Conservation (phyloP, 2,888 invertebrate genomes). For the Epirrita christyi region DNA sequence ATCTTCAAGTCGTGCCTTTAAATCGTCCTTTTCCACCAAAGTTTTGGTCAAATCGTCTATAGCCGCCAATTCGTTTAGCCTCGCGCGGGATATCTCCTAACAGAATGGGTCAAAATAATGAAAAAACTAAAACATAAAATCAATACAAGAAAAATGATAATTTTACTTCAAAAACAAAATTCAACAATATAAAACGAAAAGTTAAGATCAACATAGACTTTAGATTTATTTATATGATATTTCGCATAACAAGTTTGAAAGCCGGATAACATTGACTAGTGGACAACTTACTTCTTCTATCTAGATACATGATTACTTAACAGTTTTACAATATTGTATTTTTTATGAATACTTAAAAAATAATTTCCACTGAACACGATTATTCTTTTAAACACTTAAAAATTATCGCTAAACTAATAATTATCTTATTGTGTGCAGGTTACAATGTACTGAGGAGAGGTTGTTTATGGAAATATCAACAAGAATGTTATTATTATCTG, state of each 20-base stretch:
- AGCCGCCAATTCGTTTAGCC: slow-evolving; percentile 68
- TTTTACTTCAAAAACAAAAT: slow-evolving; percentile 72
- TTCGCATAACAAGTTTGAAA: slow-evolving; percentile 76
- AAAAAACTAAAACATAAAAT: slow-evolving; percentile 39
- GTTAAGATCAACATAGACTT: slow-evolving; percentile 69
- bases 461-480: slow-evolving; percentile 61
- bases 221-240: slow-evolving; percentile 45
- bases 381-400: slow-evolving; percentile 78
- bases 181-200: slow-evolving; percentile 72
- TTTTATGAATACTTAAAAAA: slow-evolving; percentile 75
- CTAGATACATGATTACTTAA: slow-evolving; percentile 81
- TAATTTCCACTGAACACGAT: slow-evolving; percentile 82
- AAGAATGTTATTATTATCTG: slow-evolving; percentile 68
- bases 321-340: slow-evolving; percentile 77
- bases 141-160: slow-evolving; percentile 50
- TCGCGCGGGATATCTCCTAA: slow-evolving; percentile 73
- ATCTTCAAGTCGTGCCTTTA: slow-evolving; percentile 70
- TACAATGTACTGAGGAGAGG: slow-evolving; percentile 60
- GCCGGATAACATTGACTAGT: slow-evolving; percentile 79
- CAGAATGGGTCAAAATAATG: slow-evolving; percentile 63
- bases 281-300: slow-evolving; percentile 80
- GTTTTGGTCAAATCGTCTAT: slow-evolving; percentile 67
- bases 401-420: slow-evolving; percentile 76
- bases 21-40: slow-evolving; percentile 63
- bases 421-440: slow-evolving; percentile 79